Evolutionary conservation across 2,888 invertebrate genomes (phyloP).

Genomic region (Lasius platythorax): DNA sequence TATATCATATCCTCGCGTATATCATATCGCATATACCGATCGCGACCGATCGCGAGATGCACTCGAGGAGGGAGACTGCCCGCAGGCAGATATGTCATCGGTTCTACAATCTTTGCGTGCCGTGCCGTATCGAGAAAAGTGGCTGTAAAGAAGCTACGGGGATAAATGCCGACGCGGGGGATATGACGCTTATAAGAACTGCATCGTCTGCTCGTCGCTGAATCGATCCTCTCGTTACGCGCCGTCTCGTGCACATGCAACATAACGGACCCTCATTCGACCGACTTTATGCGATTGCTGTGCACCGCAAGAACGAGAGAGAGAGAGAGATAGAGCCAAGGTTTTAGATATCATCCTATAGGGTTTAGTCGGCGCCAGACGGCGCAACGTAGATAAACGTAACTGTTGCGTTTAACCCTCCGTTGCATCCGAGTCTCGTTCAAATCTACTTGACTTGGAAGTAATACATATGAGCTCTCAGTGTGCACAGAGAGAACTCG

Average conservation of each 20-base stretch:
- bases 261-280: not conserved
- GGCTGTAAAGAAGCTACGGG: not conserved
- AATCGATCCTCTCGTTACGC: conserved; percentile 31
- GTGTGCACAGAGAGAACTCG: not conserved
- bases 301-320: conserved; percentile 28
- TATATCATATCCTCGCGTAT: no score
- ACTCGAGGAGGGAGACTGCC: not conserved
- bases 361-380: conserved; percentile 27
- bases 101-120: conserved; percentile 31
- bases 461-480: not conserved
- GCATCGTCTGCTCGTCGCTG: conserved; percentile 40
- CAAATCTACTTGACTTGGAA: conserved; percentile 19
- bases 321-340: not conserved
- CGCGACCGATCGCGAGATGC: not conserved
- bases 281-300: conserved; percentile 38
- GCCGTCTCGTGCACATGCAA: conserved; percentile 25
- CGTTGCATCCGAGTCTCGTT: conserved; percentile 7
- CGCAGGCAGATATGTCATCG: not conserved
- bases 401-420: conserved; percentile 23
- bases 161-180: conserved; percentile 7
- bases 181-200: conserved; percentile 29
- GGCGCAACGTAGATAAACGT: conserved; percentile 34
- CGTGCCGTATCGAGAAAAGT: conserved; percentile 2
- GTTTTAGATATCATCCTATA: conserved; percentile 40
- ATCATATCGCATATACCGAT: not conserved